Conservation (phyloP, 2,888 invertebrate species). For the Pyrrhosoma nymphula region DNA sequence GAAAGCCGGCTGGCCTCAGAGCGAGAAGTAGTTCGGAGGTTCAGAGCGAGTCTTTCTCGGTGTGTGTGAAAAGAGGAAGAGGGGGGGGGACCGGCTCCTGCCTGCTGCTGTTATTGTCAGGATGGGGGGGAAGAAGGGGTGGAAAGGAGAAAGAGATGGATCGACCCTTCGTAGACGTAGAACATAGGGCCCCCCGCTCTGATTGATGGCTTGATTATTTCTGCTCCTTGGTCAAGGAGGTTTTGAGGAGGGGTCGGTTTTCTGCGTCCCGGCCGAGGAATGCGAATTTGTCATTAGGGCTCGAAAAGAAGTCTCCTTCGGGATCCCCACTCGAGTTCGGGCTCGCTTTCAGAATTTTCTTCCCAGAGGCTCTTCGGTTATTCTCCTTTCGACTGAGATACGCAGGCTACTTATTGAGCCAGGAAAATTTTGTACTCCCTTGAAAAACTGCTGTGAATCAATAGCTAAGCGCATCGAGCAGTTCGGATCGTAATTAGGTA, state of each 20-base stretch:
- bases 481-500: too few relatives aligned
- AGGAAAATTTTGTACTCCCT: too few relatives aligned
- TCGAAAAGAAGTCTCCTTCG: background rate
- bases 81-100: background rate
- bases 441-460: too few relatives aligned
- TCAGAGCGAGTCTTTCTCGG: too few relatives aligned
- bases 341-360: background rate
- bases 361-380: background rate
- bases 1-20: background rate
- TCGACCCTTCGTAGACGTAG: conserved; percentile 20
- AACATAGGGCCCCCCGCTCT: background rate
- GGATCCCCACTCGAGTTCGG: background rate
- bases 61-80: background rate
- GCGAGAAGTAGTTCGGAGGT: background rate
- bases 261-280: background rate
- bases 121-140: background rate
- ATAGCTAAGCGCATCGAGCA: too few relatives aligned
- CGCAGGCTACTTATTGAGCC: too few relatives aligned
- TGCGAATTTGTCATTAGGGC: background rate
- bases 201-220: conserved; percentile 29
- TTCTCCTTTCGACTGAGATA: too few relatives aligned
- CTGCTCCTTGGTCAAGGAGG: background rate
- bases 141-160: background rate
- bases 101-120: background rate
- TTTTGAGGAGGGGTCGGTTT: background rate